Base-by-base conservation (phyloP, 1,140 invertebrate species). In the Parapsyche elsis region DNA sequence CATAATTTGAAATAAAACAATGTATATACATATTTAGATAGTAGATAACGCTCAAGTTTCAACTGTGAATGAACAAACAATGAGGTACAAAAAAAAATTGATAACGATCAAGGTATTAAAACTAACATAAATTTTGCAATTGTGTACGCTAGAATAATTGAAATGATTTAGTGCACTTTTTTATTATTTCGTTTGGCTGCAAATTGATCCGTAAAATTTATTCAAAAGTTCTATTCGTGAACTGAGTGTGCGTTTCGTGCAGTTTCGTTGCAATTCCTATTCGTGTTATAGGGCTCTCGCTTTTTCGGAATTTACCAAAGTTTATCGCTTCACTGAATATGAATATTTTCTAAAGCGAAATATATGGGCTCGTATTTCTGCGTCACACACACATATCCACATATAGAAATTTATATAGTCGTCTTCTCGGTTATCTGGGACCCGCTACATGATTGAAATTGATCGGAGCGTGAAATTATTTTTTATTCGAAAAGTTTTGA, bases 391-490 rank as follows among this genome's bases (percentile, higher is more conserved):
- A 1, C 16, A 26, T 26, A 67, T 67, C 24, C 16, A 38, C 2
- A 23, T 57, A 14, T 46, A 74, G 0, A 46, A 74, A 74, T 46
- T 49, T 78, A 61, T 67, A 67, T 38, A 38, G 30, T 77, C 75
- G 64, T 61, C 57, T 24, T 45, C 30, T 38, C 44, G 59, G 59
- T 71, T 78, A 38, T 78, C 12, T 53, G 64, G 21, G 46, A 71
- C 14, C 21, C 10, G 77, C 67, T 46, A 70, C 57, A 78, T 78
- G 77, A 78, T 78, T 71, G 77, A 71, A 78, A 78, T 67, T 24
- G 77, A 78, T 78, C 64, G 77, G 44, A 78, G 64, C 77, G 77
- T 78, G 77, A 78, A 78, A 78, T 78, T 78, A 78, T 71, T 78
- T 78, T 78, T 78, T 71, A 71, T 78, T 64, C 44, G 64, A 16